Percentiles rank a stretch among this genome's conserved stretches.
phyloP scores from a whole-genome alignment of 2,888 invertebrate species.

The Byasa hedistus region DNA sequence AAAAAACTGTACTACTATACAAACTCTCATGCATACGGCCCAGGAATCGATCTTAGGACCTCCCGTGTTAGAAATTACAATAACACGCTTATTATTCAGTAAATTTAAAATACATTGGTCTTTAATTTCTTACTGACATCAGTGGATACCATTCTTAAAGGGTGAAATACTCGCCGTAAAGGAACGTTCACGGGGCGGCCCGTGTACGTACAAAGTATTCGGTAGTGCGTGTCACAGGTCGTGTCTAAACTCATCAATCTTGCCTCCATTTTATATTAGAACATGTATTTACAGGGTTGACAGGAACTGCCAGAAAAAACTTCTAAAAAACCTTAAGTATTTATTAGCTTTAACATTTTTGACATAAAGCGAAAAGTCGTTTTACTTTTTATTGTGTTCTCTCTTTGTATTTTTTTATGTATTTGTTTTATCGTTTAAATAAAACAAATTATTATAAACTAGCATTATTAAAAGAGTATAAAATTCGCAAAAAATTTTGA shows the following conservation, averaged over 20 bases:
- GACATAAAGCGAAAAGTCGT: not conserved
- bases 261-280: constrained; percentile 71
- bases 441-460: no score
- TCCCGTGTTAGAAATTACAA: not conserved
- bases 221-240: constrained; percentile 79
- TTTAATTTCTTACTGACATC: not conserved
- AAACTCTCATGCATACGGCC: no score
- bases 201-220: constrained; percentile 54
- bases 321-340: not conserved
- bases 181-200: constrained; percentile 17
- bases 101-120: not conserved
- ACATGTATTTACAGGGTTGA: constrained; percentile 43
- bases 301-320: not conserved
- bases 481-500: no score
- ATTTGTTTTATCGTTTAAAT: no score
- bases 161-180: constrained; percentile 76
- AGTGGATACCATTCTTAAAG: constrained; percentile 16
- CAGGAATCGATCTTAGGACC: no score
- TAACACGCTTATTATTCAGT: not conserved
- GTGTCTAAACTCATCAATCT: constrained; percentile 77
- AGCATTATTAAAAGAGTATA: no score
- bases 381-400: no score
- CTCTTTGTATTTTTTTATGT: no score
- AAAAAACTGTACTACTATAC: no score
- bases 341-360: not conserved